Evolutionary conservation across 2,888 invertebrate genomes (phyloP).

Genomic region (Alcis repandata): DNA sequence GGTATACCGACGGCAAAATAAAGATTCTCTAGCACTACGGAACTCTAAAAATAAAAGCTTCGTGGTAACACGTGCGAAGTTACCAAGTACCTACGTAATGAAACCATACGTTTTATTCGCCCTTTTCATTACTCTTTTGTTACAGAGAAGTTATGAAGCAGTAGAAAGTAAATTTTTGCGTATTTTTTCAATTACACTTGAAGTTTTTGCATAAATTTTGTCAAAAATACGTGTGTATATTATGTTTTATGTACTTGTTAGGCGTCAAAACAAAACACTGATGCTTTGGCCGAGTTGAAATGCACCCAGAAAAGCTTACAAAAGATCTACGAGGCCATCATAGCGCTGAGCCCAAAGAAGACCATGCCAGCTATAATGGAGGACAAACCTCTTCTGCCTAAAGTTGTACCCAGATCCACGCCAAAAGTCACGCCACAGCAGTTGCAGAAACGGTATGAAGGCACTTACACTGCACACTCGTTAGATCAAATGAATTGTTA

Average conservation of each 20-base stretch:
- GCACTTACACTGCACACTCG: not conserved
- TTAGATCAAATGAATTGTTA: not conserved
- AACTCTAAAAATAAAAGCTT: no score
- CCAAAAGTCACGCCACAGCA: constrained; percentile 80
- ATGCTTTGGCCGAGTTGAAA: constrained; percentile 87
- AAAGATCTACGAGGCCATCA: constrained; percentile 88
- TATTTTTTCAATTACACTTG: no score
- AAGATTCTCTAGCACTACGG: no score
- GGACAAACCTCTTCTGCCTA: constrained; percentile 73
- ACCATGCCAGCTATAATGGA: constrained; percentile 85
- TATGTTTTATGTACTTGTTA: constrained; percentile 42
- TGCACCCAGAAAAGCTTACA: constrained; percentile 87
- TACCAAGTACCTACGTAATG: no score
- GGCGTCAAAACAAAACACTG: constrained; percentile 86
- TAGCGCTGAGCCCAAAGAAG: constrained; percentile 87
- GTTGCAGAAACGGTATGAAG: constrained; percentile 78
- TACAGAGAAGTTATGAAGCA: no score
- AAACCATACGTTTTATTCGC: no score
- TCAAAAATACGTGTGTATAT: not conserved
- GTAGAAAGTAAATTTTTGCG: no score
- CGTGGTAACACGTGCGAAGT: no score
- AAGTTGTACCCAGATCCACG: constrained; percentile 67
- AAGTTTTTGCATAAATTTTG: no score
- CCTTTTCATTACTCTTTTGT: no score
- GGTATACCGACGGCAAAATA: no score